A percentile compares a stretch with the other conserved stretches of the same genome.
Evolutionary conservation across 2,888 invertebrate genomes (phyloP).

Genomic region (Nipponacmea schrenckii): DNA sequence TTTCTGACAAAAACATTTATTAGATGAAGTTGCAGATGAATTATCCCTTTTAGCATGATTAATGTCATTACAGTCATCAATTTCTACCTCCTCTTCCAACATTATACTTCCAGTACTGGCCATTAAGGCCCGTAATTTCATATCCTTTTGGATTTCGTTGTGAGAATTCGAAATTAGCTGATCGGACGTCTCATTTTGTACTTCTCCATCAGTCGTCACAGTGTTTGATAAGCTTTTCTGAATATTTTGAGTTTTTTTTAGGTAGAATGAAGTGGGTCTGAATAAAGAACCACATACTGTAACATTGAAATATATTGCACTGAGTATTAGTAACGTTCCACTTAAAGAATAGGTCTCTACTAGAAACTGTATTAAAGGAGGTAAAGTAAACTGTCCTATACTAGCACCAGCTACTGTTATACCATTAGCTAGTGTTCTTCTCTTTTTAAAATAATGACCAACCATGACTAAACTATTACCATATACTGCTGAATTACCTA

Average conservation of each 20-base stretch:
- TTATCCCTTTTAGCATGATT: neutral
- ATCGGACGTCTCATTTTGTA: neutral
- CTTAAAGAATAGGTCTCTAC: slow-evolving; percentile 44
- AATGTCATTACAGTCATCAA: neutral
- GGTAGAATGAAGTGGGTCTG: slow-evolving; percentile 45
- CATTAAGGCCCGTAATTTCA: slow-evolving; percentile 16
- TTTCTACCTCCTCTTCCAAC: slow-evolving; percentile 24
- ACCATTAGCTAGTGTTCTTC: slow-evolving; percentile 52
- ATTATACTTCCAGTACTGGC: slow-evolving; percentile 44
- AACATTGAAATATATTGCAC: slow-evolving; percentile 48
- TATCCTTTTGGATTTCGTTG: slow-evolving; percentile 11
- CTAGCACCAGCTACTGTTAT: slow-evolving; percentile 54
- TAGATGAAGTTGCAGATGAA: slow-evolving; percentile 8
- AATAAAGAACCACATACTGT: slow-evolving; percentile 47
- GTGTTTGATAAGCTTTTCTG: neutral
- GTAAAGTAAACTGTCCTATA: slow-evolving; percentile 57
- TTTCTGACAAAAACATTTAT: slow-evolving; percentile 22
- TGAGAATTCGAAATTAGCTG: neutral
- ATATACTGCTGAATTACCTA: slow-evolving; percentile 55
- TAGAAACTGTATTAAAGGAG: slow-evolving; percentile 51
- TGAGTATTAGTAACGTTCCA: slow-evolving; percentile 37
- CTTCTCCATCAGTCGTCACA: neutral
- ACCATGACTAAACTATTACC: slow-evolving; percentile 57
- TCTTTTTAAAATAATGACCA: slow-evolving; percentile 52
- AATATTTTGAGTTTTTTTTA: neutral